Evolutionary conservation across 2,113 vertebrate genomes (phyloP), one percentile per base, ranked within the genome.

Genomic region (Prionailurus viverrinus): DNA sequence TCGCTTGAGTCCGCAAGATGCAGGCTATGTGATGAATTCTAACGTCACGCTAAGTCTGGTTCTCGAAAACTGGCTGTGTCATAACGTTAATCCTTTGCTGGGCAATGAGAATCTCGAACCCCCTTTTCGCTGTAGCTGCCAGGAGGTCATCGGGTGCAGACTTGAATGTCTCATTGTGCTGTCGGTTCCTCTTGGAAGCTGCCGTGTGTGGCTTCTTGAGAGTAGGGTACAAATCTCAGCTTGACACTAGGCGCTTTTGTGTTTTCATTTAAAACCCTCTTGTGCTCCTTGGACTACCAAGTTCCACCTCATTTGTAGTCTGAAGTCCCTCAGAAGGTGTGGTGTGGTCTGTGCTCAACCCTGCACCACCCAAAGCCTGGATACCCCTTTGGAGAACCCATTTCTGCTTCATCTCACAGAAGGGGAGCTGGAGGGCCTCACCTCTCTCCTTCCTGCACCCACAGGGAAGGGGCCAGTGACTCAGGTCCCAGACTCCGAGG

Each of bases 401-500:
- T 0, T 10, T 45, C 0, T 0, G 27, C n/a, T n/a, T 25, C 21
- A 9, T 51, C 16, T 86, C 31, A 0, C 23, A 58, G 55, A 53
- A 31, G 41, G 65, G 7, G 41, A 58, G 27, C 79, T 13, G 73
- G 68, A 0, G 5, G 48, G 16, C 13, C 63, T 58, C 23, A 13
- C 19, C 25, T 29, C 6, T 3, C 36, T 51, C 29, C 7, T 1
- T 41, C 73, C 45, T 95, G 41, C 36, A 13, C 61, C 65, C 45
- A 7, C 88, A 90, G 97, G 65, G 61, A 51, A 36, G 25, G 83
- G 27, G 16, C 94, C 58, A 11, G 58, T 0, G 18, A 89, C 71
- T 27, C 45, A 31, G 7, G 63, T 2, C 13, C 3, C 36, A 66
- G 53, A 19, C 39, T 86, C 90, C 1, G 10, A 53, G 25, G 1